phyloP scores from a whole-genome alignment of 2,888 invertebrate genomes.

The Gisinianus flammeolus region DNA sequence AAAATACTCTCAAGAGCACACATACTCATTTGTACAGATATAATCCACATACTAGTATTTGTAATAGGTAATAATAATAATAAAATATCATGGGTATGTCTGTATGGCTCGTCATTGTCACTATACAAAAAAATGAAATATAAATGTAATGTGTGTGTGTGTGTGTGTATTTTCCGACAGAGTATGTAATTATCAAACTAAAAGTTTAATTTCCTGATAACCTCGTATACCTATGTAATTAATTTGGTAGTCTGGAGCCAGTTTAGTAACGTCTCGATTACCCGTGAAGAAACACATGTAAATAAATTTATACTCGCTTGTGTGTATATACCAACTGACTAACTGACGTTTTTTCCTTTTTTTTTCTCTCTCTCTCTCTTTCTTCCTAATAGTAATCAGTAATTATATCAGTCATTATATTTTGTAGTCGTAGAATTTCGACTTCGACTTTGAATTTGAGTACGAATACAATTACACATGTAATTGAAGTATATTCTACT shows the following conservation, averaged over 20 bases:
- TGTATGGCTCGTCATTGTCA: neutral
- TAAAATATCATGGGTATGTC: neutral
- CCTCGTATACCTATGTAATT: conserved; percentile 54
- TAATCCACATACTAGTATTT: neutral
- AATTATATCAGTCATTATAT: too few relatives aligned
- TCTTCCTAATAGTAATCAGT: neutral
- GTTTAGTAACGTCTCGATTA: conserved; percentile 39
- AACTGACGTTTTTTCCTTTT: too few relatives aligned
- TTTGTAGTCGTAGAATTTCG: too few relatives aligned
- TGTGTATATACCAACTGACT: neutral
- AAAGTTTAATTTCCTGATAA: conserved; percentile 54
- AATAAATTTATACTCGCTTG: neutral
- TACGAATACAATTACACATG: too few relatives aligned
- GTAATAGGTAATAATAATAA: neutral
- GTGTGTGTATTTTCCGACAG: neutral
- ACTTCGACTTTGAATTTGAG: too few relatives aligned
- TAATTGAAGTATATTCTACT: too few relatives aligned
- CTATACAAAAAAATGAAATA: neutral
- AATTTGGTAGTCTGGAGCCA: conserved; percentile 41
- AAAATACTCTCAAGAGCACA: neutral
- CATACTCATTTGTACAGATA: neutral
- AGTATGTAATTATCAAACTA: conserved; percentile 50
- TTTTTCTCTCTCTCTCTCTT: conserved; percentile 14
- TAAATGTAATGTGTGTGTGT: neutral
- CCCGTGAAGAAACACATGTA: conserved; percentile 29